Evolutionary conservation across 2,888 invertebrate species (phyloP), one percentile per base, ranked within the genome.

Genomic region (Hypolimnas misippus): DNA sequence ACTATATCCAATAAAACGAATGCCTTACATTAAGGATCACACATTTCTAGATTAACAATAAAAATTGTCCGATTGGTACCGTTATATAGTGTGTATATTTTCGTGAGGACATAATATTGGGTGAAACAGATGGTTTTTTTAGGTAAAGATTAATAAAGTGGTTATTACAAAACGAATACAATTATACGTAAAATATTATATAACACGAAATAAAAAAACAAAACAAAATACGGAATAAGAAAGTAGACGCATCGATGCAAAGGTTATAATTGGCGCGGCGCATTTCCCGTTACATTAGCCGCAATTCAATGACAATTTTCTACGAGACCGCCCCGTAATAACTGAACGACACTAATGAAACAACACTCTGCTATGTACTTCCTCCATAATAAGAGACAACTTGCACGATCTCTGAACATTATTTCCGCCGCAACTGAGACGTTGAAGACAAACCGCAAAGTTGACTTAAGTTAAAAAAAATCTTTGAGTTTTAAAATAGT

Each of bases 201-300:
- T 33, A 40, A 52, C 38, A 54, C 19, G 50, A 16, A 38, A 40
- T 35, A 46, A 57, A 38, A 42, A 54, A 61, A 44, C 52, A 56
- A 62, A 51, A 59, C 17, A 38, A n/a, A 25, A 29, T 59, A 57
- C 52, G 64, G 51, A 64, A 66, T 62, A 57, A 64, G 68, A 68
- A 66, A 66, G 68, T 68, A 57, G 59, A 54, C 62, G 59, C 67
- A 54, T 51, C 51, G 66, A 67, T 60, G 65, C 68, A 76, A 78
- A 81, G 78, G 75, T 81, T 81, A 83, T 85, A 87, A 88, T 88
- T 86, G 86, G 75, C 79, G 72, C 77, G 73, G 75, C 73, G 75
- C 72, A 72, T 74, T 78, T 87, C 81, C 88, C 87, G 89, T 87
- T 89, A 86, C 68, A 72, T 76, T 70, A 76, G 76, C 84, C 82